phyloP scores from a whole-genome alignment of 2,113 vertebrate species.

The Anarrhichthys ocellatus region DNA sequence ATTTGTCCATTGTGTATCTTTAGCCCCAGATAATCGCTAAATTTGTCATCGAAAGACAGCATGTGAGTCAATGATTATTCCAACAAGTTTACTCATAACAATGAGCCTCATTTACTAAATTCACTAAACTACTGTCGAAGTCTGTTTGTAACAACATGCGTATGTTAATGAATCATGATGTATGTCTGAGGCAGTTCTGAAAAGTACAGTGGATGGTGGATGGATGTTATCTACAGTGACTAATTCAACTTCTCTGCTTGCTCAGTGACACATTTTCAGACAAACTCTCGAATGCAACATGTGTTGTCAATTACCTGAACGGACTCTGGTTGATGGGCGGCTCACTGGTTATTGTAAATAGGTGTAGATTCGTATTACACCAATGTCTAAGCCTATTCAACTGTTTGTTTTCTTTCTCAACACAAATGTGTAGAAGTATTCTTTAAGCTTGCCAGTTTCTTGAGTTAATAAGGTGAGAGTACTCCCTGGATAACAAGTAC shows the following conservation, averaged over 20 bases:
- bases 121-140: neutral
- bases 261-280: neutral
- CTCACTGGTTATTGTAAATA: neutral
- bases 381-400: neutral
- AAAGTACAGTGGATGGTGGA: too few species aligned
- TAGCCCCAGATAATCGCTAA: neutral
- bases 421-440: neutral
- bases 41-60: neutral
- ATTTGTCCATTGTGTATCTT: constrained; percentile 8
- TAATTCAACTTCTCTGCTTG: neutral
- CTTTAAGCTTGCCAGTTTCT: neutral
- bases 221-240: neutral
- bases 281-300: neutral
- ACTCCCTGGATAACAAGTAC: too few species aligned
- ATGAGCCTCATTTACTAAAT: neutral
- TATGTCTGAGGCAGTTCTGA: too few species aligned
- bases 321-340: neutral
- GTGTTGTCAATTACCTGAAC: neutral
- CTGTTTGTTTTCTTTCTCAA: neutral
- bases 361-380: neutral
- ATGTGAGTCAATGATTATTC: neutral
- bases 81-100: neutral
- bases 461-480: too few species aligned
- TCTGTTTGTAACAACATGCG: neutral
- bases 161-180: neutral